Evolutionary conservation across 2,797 vertebrate species (phyloP).

Genomic region (Anomalospiza imberbis): DNA sequence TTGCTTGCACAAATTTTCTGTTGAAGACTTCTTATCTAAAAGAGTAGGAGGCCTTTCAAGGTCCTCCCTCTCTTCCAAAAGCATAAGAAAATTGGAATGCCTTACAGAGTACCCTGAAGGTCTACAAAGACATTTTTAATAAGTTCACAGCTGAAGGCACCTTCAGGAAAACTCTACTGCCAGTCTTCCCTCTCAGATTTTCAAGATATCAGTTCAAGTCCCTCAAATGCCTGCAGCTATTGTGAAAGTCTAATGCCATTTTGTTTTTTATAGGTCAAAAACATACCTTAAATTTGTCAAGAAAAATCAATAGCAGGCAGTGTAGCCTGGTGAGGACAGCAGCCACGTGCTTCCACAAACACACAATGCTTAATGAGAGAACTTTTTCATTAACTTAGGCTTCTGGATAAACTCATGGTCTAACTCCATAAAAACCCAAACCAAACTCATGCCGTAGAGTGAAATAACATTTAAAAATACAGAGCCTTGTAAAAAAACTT

Average conservation of each 20-base stretch:
- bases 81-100: neutral
- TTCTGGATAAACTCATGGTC: neutral
- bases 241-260: constrained; percentile 22
- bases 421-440: neutral
- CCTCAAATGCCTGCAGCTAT: constrained; percentile 5
- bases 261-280: constrained; percentile 37
- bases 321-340: neutral
- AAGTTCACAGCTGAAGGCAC: constrained; percentile 26
- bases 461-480: neutral
- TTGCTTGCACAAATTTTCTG: neutral
- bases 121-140: constrained; percentile 31
- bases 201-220: neutral
- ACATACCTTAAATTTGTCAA: constrained; percentile 6
- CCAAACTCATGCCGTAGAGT: neutral
- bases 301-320: constrained; percentile 32
- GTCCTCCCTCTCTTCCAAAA: neutral
- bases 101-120: constrained; percentile 8
- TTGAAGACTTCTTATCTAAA: neutral
- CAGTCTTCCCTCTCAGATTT: neutral
- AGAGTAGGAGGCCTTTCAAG: neutral
- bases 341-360: neutral
- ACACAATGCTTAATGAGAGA: neutral
- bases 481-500: neutral
- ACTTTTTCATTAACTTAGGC: neutral
- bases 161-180: neutral